These are phyloP conservation scores for Osedax frankpressi DNA, from an alignment of 2,888 invertebrate species.

Conservation along the genomic window DNA sequence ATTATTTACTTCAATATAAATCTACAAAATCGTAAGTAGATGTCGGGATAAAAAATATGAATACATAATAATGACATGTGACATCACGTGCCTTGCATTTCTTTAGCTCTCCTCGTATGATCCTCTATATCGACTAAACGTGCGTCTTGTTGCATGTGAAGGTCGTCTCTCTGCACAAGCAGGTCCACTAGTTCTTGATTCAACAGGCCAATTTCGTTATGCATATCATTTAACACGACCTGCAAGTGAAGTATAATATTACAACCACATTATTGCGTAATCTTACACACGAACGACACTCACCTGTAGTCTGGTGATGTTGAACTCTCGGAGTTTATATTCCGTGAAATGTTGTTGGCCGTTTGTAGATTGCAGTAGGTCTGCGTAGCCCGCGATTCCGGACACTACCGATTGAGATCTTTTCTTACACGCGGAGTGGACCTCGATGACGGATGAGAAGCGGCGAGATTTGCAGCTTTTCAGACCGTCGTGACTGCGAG, in stretches of 20 bases:
- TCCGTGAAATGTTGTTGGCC: background rate
- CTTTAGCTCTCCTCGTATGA: slow-evolving; percentile 56
- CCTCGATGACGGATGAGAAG: too few species aligned
- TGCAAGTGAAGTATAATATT: background rate
- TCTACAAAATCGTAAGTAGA: too few species aligned
- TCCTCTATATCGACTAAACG: slow-evolving; percentile 95
- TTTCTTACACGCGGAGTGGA: background rate
- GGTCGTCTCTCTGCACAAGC: slow-evolving; percentile 79
- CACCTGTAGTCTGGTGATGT: background rate
- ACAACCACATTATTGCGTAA: background rate
- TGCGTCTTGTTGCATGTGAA: slow-evolving; percentile 94
- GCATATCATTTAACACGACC: background rate
- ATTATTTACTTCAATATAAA: too few species aligned
- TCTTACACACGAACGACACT: background rate
- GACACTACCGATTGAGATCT: background rate
- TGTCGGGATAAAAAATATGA: too few species aligned
- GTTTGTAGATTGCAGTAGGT: background rate
- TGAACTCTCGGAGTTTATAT: background rate
- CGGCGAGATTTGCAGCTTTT: background rate
- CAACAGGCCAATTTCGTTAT: slow-evolving; percentile 43
- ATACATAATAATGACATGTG: too few species aligned
- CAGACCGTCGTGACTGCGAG: background rate
- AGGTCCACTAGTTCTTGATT: slow-evolving; percentile 79
- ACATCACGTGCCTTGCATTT: too few species aligned
- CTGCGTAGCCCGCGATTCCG: background rate